Conservation (phyloP, 2,797 vertebrate genomes). For the Thunnus albacares region DNA sequence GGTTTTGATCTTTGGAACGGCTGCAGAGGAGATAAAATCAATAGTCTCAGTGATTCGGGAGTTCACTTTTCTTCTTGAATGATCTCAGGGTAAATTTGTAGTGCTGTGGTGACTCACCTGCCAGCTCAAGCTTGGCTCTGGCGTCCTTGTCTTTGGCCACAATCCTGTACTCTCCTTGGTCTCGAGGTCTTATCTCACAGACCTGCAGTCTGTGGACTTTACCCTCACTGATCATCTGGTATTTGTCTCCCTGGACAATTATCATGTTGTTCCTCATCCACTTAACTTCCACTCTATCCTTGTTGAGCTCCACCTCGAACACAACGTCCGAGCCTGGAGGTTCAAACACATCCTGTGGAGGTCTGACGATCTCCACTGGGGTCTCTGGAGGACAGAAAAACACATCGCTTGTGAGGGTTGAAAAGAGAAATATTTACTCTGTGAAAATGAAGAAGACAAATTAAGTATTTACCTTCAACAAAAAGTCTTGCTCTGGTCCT, state of each 20-base stretch:
- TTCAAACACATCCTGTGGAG: slow-evolving; percentile 93
- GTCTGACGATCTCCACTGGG: slow-evolving; percentile 96
- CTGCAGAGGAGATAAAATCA: slow-evolving; percentile 73
- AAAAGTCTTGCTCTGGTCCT: slow-evolving; percentile 96
- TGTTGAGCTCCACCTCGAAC: slow-evolving; percentile 96
- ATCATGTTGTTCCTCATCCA: slow-evolving; percentile 99
- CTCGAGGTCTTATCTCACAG: slow-evolving; percentile 95
- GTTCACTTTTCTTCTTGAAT: background rate
- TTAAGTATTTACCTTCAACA: slow-evolving; percentile 90
- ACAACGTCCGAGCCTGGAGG: slow-evolving; percentile 94
- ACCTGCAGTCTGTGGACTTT: slow-evolving; percentile 96
- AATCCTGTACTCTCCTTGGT: slow-evolving; percentile 98
- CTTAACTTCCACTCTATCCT: slow-evolving; percentile 96
- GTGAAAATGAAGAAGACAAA: background rate
- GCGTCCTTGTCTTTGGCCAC: slow-evolving; percentile 99
- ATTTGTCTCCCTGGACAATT: slow-evolving; percentile 97
- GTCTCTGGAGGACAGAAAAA: slow-evolving; percentile 87
- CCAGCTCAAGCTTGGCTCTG: slow-evolving; percentile 96
- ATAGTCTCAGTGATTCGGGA: background rate
- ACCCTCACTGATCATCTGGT: slow-evolving; percentile 99
- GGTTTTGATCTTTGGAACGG: slow-evolving; percentile 95
- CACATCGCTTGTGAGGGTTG: background rate
- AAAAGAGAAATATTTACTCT: background rate
- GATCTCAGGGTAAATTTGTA: background rate
- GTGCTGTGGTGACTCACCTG: slow-evolving; percentile 85